Percentiles rank a stretch among this genome's conserved stretches.
Conservation (phyloP, 2,888 invertebrate species). For the Phyllotreta striolata region DNA sequence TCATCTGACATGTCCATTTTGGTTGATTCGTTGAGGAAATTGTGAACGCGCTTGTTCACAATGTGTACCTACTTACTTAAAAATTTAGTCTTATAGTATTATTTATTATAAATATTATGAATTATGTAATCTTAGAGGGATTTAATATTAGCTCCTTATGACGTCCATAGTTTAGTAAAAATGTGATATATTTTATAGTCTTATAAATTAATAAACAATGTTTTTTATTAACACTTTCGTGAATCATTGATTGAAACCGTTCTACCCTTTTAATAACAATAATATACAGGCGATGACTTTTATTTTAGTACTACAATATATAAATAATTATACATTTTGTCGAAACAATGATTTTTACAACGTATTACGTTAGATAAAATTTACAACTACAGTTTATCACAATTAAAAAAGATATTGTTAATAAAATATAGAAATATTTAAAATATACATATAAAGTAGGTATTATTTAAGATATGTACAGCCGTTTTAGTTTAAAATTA, state of each 20-base stretch:
- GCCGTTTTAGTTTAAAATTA: conserved; percentile 10
- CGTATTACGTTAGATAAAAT: background rate
- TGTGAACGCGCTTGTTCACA: conserved; percentile 59
- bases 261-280: too few species aligned
- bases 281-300: background rate
- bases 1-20: conserved; percentile 82
- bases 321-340: conserved; percentile 10
- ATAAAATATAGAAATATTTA: conserved; percentile 5
- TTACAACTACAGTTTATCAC: conserved; percentile 17
- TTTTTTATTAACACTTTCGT: too few species aligned
- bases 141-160: too few species aligned
- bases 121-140: too few species aligned
- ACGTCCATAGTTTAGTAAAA: too few species aligned
- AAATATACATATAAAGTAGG: conserved; percentile 14
- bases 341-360: conserved; percentile 4
- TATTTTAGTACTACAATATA: background rate
- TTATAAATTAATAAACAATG: too few species aligned
- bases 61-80: conserved; percentile 1
- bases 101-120: conserved; percentile 25
- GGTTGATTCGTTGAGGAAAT: conserved; percentile 77
- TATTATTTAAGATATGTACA: conserved; percentile 11
- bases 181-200: too few species aligned
- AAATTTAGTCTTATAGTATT: conserved; percentile 23
- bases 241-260: too few species aligned
- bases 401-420: conserved; percentile 4